Base-by-base conservation (phyloP, 2,113 vertebrate genomes). In the Ariopsis seemanni region DNA sequence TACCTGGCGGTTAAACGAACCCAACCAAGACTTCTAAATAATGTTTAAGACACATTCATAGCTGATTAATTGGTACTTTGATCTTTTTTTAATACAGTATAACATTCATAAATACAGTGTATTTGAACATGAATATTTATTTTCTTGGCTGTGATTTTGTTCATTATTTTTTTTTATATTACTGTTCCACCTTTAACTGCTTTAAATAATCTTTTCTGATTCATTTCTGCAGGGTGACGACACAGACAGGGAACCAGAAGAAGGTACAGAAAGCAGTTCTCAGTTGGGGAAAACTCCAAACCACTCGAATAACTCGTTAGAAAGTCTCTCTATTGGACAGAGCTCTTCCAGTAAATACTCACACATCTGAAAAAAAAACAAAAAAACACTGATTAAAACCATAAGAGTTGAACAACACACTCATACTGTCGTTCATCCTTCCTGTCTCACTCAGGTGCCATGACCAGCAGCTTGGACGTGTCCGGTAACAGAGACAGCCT, bases 271-370 rank as follows among this genome's bases (percentile, higher is more conserved):
- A 57, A 93, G 92, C 85, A 92, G 91, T 79, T 58, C 72, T 74
- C 90, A 92, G 17, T 89, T 90, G 15, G 96, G 97, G 90, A 97
- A 96, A 88, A 88, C 62, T 65, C 91, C 94, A 22, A 91, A 96
- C 48, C 95, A 95, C 92, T 82, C 94, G 89, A 96, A 95, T 72
- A 97, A 97, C 91, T 98, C 97, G 15, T 92, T 97, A 92, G 98
- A 99, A 88, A 99, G 97, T 91, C 96, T 99, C 52, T 97, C 96
- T 67, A 97, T 96, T 60, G 96, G 96, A 80, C 96, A 94, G 92
- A 98, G 96, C 90, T 97, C 96, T 83, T 98, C 97, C 67, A 98
- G 98, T 99, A 95, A 97, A 97, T 91, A 65, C 78, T 62, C 15
- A 42, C 27, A 57, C 25, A 58, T 65, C 65, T 3, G 34, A 17